A percentile compares a stretch with the other conserved stretches of the same genome.
These are phyloP conservation scores for Phenacoccus solenopsis DNA, from an alignment of 1,140 invertebrate genomes.

Conservation along the genomic window DNA sequence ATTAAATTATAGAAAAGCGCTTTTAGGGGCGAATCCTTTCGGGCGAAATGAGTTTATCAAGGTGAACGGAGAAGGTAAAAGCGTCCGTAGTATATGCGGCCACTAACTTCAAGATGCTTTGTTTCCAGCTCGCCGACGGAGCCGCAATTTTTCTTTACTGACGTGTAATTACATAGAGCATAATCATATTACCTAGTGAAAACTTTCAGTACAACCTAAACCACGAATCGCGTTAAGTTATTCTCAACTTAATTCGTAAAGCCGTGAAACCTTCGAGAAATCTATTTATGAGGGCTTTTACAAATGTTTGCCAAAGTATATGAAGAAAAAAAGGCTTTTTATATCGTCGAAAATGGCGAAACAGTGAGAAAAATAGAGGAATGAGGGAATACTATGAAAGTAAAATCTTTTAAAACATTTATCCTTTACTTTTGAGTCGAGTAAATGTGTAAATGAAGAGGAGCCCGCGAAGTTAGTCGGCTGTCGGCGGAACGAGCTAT, in stretches of 20 bases:
- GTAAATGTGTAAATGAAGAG: background rate
- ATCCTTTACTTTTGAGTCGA: background rate
- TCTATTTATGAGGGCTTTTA: background rate
- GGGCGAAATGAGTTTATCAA: too few relatives aligned
- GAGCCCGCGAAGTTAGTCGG: background rate
- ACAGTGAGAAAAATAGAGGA: background rate
- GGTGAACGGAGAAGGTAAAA: too few relatives aligned
- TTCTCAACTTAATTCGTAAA: conserved; percentile 2
- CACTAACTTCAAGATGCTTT: too few relatives aligned
- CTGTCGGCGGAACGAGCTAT: too few relatives aligned
- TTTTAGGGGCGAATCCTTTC: too few relatives aligned
- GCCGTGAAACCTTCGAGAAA: background rate
- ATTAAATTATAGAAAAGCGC: too few relatives aligned
- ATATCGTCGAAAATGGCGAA: background rate
- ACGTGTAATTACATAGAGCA: background rate
- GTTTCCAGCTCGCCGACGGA: background rate
- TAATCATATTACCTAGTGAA: background rate
- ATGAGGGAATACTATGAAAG: too few relatives aligned
- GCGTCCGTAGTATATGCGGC: too few relatives aligned
- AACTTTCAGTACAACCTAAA: background rate
- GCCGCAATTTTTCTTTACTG: background rate
- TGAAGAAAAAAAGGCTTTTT: background rate
- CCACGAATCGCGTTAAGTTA: background rate
- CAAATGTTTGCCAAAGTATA: background rate
- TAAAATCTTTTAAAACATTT: background rate